Conservation (phyloP, 2,797 vertebrate genomes). For the Lates japonicus region DNA sequence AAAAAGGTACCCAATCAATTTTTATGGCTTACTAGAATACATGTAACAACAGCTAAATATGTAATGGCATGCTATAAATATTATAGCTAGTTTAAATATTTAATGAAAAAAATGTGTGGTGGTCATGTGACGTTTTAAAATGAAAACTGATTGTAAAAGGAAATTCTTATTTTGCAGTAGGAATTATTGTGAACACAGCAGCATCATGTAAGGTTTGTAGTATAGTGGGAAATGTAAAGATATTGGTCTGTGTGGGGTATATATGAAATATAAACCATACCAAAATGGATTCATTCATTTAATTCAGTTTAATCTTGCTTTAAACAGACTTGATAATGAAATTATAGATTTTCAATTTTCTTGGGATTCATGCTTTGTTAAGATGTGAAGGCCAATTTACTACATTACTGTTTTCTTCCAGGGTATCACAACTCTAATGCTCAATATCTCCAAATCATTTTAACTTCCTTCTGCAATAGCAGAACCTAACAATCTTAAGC, state of each 20-base stretch:
- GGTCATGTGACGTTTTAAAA: not conserved
- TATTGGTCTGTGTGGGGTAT: not conserved
- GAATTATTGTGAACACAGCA: not conserved
- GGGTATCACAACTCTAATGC: not conserved
- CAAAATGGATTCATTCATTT: conserved; percentile 10
- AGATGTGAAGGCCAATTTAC: not conserved
- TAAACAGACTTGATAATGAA: not conserved
- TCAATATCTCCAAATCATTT: conserved; percentile 8
- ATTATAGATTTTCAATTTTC: not conserved
- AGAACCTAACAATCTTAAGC: not conserved
- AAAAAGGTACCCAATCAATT: not conserved
- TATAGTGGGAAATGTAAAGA: not conserved
- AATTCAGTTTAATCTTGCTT: not conserved
- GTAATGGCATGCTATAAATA: conserved; percentile 2
- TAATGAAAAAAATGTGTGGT: not conserved
- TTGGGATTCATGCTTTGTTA: not conserved
- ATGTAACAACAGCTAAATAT: conserved; percentile 13
- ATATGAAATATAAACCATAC: not conserved
- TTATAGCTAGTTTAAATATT: not conserved
- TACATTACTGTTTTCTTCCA: not conserved
- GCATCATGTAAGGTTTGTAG: not conserved
- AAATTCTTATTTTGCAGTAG: not conserved
- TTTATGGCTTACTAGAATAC: not conserved
- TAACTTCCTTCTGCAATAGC: not conserved
- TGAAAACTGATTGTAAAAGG: not conserved